Percentiles rank a stretch among this genome's conserved stretches.
phyloP scores from a whole-genome alignment of 2,797 vertebrate genomes.

The Cyclura pinguis region DNA sequence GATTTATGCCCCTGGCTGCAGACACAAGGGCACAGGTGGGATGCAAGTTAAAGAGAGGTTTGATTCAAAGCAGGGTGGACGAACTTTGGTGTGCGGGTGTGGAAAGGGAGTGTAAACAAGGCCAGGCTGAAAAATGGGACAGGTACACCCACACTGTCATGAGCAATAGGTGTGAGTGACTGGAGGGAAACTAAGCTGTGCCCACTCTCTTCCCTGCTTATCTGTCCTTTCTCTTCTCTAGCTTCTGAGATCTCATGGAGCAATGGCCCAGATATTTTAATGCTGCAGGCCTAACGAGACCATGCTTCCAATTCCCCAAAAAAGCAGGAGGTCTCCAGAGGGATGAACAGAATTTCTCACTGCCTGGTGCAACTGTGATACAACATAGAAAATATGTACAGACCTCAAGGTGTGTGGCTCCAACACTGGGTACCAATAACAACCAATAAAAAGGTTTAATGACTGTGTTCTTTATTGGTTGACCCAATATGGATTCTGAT shows the following conservation, averaged over 20 bases:
- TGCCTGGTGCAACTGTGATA: not conserved
- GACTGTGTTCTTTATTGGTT: too few species aligned
- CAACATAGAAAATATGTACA: not conserved
- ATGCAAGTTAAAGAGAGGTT: not conserved
- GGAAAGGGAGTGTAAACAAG: accelerated
- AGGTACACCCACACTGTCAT: not conserved
- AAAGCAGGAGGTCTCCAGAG: too few species aligned
- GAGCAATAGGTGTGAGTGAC: not conserved
- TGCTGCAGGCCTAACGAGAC: not conserved
- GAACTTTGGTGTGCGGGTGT: not conserved
- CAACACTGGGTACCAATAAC: not conserved
- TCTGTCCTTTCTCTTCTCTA: too few species aligned
- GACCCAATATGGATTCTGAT: too few species aligned
- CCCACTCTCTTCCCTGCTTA: too few species aligned
- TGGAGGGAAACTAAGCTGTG: not conserved
- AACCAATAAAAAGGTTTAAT: not conserved
- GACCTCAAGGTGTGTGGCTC: not conserved
- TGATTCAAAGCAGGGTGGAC: not conserved
- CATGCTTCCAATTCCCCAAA: too few species aligned
- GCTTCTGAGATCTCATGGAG: too few species aligned
- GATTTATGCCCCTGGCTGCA: not conserved
- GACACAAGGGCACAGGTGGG: not conserved
- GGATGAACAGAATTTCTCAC: too few species aligned
- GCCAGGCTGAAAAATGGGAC: not conserved
- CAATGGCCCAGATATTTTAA: not conserved